Evolutionary conservation across 2,888 invertebrate genomes (phyloP).

Genomic region (Agrochola macilenta): DNA sequence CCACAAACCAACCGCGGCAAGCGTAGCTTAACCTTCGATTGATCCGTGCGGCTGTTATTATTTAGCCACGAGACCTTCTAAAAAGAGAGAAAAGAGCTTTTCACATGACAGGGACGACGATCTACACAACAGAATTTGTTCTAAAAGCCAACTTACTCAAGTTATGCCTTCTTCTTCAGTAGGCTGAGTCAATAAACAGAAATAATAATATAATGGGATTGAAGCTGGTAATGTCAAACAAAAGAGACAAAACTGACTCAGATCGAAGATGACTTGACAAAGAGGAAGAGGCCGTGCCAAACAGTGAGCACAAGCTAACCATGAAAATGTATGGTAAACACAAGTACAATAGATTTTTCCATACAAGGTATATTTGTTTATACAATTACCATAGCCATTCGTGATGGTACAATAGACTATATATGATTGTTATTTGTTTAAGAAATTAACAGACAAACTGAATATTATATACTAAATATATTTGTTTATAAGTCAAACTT

Average conservation of each 20-base stretch:
- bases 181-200: neutral
- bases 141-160: too few relatives aligned
- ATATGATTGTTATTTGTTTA: constrained; percentile 44
- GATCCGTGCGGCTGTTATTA: too few relatives aligned
- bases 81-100: too few relatives aligned
- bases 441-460: constrained; percentile 24
- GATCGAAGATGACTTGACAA: neutral
- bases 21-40: too few relatives aligned
- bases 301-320: neutral
- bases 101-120: too few relatives aligned
- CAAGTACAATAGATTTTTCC: constrained; percentile 29
- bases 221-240: neutral
- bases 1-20: too few relatives aligned
- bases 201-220: neutral
- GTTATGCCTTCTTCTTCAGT: neutral
- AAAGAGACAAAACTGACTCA: neutral
- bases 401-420: constrained; percentile 57
- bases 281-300: neutral
- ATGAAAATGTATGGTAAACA: constrained; percentile 10
- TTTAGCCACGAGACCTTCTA: too few relatives aligned
- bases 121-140: too few relatives aligned
- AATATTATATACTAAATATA: constrained; percentile 14
- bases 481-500: constrained; percentile 18
- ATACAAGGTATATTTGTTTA: constrained; percentile 34
- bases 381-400: constrained; percentile 41